Evolutionary conservation across 2,888 invertebrate species (phyloP), one percentile per base, ranked within the genome.

Genomic region (Lasiommata megera): DNA sequence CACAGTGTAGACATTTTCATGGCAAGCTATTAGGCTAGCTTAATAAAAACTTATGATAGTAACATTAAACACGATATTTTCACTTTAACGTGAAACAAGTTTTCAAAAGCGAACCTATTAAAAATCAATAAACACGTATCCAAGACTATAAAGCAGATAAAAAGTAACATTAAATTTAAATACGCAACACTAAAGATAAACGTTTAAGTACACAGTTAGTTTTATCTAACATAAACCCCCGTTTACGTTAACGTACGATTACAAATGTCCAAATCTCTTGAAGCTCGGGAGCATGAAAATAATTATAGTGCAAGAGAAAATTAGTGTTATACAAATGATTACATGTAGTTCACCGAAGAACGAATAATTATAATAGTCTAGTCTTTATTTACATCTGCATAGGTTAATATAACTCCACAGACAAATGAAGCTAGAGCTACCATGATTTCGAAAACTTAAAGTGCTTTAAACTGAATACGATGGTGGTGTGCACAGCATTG

Each of bases 341-440:
- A 14, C 47, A 47, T 11, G 44, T 44, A 48, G 28, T 44, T 54
- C 23, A 54, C 6, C 40, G 44, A 44, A 18, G 36, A 37, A 44
- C 9, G 31, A 46, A 18, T 18, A 16, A 41, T 41, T 41, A 18
- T 41, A 41, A 41, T 41, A 17, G 41, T 41, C 41, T 41, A 41
- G 41, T 41, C 41, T 18, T 17, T 17, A 41, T 41, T n/a, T 37
- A n/a, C 41, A 51, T 44, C 51, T 46, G 23, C 37, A 44, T 41
- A 55, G 55, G 55, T 51, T 17, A 55, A 46, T 48, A 47, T 58
- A 63, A 63, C 59, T 61, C 56, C 47, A 46, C 34, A 65, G 56
- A 61, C 56, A 53, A 41, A 56, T 44, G 44, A 28, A 6, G 14
- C 9, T 28, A 43, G 18, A 28, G 44, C 12, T 18, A 14, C 44